These are phyloP conservation scores for Pristionchus mayeri DNA, from an alignment of 2,888 invertebrate species.

Conservation along the genomic window DNA sequence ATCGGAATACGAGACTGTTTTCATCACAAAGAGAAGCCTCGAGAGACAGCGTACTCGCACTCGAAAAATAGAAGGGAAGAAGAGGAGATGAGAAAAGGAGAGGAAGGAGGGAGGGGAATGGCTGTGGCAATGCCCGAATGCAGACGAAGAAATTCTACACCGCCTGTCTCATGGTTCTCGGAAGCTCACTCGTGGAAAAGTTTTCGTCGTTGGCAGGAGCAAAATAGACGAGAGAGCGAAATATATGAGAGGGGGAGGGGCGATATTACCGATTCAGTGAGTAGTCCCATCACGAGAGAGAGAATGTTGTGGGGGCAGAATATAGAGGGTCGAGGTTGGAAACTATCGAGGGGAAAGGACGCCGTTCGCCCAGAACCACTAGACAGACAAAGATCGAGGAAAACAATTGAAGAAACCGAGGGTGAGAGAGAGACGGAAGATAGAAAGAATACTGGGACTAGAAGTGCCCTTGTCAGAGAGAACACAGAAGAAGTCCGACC, in stretches of 20 bases:
- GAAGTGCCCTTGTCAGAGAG: too few relatives aligned
- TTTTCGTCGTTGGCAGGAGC: neutral
- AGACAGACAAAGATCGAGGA: too few relatives aligned
- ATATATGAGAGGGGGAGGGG: neutral
- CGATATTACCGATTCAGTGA: conserved; percentile 11
- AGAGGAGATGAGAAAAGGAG: neutral
- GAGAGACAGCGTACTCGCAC: neutral
- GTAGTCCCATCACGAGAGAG: neutral
- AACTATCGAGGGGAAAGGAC: too few relatives aligned
- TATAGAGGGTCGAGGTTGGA: too few relatives aligned
- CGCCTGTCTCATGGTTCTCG: neutral
- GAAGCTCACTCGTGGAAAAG: too few relatives aligned
- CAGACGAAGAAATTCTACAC: neutral
- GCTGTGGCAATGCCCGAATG: neutral
- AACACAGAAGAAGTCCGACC: too few relatives aligned
- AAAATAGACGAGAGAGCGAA: neutral
- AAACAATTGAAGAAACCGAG: too few relatives aligned
- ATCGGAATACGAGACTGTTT: neutral
- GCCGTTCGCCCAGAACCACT: too few relatives aligned
- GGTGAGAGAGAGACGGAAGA: neutral
- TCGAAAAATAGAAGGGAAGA: neutral
- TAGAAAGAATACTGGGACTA: too few relatives aligned
- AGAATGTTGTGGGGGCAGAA: neutral
- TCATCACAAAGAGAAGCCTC: neutral
- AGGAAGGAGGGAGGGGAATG: neutral